Evolutionary conservation across 2,888 invertebrate species (phyloP), one percentile per base, ranked within the genome.

Genomic region (Hemistola chrysoprasaria): DNA sequence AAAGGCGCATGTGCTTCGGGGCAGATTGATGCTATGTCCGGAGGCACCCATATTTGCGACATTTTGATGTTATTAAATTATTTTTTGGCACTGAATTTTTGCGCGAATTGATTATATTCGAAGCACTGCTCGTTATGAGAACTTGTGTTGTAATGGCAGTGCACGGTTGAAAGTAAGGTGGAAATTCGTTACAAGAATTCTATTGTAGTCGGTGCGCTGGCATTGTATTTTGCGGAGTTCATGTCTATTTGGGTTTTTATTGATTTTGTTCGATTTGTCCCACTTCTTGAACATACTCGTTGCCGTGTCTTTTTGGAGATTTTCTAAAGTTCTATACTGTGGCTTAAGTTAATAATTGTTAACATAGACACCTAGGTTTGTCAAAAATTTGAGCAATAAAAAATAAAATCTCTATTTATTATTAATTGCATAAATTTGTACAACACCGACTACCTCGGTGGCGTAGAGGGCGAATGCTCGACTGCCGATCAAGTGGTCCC

Each of bases 21-120:
- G 59, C 93, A 93, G 8, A 91, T 74, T 22, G 81, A 62, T 6
- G 87, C 67, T 29, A 93, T 77, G 60, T 93, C 87, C 1, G 90
- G 90, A 3, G 92, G 92, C 28, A 80, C 62, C 92, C 92, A 93
- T 33, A 21, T 49, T 34, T 64, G 64, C 1, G 73, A 50, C 78
- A 78, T 78, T 58, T 46, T 68, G 16, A 16, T 16, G 16, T 16
- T 16, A 3, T 16, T 16, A 16, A 16, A 10, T 5, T 8, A 1
- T 21, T 21, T 8, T 29, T 29, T 21, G 7, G 16, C 20, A 36
- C 34, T 2, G 8, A 30, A 6, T 23, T 31, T 24, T 27, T 29
- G 0, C 27, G 29, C 33, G 29, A 37, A 25, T 10, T 37, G 26
- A 3, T 2, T 16, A n/a, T 11, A 8, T n/a, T 8, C 9, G 11